phyloP scores from a whole-genome alignment of 2,113 vertebrate species.

The Todiramphus chloris region DNA sequence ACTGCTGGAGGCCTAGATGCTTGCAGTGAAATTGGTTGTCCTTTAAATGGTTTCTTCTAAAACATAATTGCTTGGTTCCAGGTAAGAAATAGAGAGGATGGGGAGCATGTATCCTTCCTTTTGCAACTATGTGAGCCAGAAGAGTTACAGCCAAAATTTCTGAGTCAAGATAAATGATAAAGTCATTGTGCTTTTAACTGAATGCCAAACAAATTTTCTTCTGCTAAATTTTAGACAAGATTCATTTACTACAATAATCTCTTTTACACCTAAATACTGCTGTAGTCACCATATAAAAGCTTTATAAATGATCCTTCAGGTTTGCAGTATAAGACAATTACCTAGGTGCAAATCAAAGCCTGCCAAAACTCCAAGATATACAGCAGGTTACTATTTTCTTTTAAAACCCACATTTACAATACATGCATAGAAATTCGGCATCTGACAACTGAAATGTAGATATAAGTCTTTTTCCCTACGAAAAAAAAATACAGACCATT shows the following conservation, averaged over 20 bases:
- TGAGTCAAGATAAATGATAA: constrained; percentile 37
- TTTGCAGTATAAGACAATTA: constrained; percentile 18
- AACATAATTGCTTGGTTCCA: constrained; percentile 69
- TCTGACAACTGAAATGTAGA: not conserved
- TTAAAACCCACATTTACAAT: not conserved
- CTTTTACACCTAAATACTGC: constrained; percentile 32
- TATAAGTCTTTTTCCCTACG: not conserved
- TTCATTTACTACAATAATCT: constrained; percentile 64
- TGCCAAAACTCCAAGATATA: not conserved
- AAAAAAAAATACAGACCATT: not conserved
- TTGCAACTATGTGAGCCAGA: not conserved
- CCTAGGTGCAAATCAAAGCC: constrained; percentile 2
- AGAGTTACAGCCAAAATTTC: constrained; percentile 3
- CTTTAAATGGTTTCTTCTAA: constrained; percentile 70
- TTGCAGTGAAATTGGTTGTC: constrained; percentile 66
- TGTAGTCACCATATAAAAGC: constrained; percentile 51
- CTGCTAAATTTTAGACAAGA: constrained; percentile 58
- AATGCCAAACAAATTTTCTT: constrained; percentile 35
- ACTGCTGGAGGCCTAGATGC: constrained; percentile 62
- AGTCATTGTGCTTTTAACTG: constrained; percentile 53
- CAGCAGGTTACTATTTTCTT: not conserved
- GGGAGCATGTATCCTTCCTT: not conserved
- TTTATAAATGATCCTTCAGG: constrained; percentile 48
- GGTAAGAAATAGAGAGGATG: constrained; percentile 49
- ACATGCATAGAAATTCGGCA: not conserved